phyloP scores from a whole-genome alignment of 2,113 vertebrate species.

The Myiozetetes cayanensis region DNA sequence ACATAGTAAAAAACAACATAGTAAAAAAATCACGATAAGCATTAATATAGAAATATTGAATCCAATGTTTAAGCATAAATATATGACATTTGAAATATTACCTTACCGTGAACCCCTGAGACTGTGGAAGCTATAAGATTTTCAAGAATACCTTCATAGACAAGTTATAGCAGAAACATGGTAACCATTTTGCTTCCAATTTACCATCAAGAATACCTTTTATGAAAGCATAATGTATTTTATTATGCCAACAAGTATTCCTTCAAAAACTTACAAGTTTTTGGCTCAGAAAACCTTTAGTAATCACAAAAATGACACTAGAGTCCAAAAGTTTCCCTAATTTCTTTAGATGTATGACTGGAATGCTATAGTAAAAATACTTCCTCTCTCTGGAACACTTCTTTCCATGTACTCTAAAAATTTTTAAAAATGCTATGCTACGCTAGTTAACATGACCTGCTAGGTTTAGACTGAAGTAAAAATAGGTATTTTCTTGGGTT shows the following conservation, averaged over 20 bases:
- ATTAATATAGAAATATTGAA: background rate
- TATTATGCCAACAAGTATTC: background rate
- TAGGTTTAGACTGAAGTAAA: background rate
- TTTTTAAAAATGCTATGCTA: background rate
- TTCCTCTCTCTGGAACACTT: background rate
- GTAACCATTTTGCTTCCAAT: background rate
- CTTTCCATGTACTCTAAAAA: background rate
- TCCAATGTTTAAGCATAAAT: background rate
- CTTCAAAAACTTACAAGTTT: background rate
- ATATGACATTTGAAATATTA: background rate
- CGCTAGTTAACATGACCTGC: background rate
- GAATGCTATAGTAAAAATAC: background rate
- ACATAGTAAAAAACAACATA: background rate
- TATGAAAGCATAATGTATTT: background rate
- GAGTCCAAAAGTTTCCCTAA: background rate
- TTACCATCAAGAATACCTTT: background rate
- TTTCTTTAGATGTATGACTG: background rate
- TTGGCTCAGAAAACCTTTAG: background rate
- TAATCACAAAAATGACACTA: background rate
- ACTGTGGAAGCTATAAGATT: background rate
- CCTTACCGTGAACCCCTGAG: background rate
- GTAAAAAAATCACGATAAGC: background rate
- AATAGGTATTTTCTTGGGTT: background rate
- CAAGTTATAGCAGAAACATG: background rate
- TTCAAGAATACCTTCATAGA: background rate